These are phyloP conservation scores for Osmerus eperlanus DNA, from an alignment of 2,113 vertebrate species.

Conservation along the genomic window DNA sequence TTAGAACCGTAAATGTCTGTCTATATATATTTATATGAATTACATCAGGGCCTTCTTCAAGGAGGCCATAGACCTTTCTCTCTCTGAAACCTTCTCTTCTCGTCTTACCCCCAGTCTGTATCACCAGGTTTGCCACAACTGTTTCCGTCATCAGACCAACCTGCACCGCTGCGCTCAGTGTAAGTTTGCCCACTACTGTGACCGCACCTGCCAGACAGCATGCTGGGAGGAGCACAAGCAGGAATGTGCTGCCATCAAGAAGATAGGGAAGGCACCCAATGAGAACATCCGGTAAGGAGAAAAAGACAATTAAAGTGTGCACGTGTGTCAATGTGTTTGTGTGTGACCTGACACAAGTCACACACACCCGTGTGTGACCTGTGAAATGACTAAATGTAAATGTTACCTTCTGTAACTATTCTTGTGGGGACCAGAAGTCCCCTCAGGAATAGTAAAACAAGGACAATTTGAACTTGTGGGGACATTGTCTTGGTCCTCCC, in stretches of 20 bases:
- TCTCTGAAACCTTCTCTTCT: neutral
- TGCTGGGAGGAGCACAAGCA: conserved; percentile 91
- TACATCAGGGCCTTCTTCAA: neutral
- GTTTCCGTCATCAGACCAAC: conserved; percentile 86
- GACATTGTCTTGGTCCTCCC: too few relatives aligned
- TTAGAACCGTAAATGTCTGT: too few relatives aligned
- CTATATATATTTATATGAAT: too few relatives aligned
- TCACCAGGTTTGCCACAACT: conserved; percentile 87
- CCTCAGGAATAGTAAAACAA: too few relatives aligned
- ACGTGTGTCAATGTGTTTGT: too few relatives aligned
- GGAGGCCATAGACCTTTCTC: neutral
- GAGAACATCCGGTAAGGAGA: conserved; percentile 84
- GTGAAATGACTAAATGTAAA: too few relatives aligned
- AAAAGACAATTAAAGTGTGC: neutral
- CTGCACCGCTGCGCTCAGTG: conserved; percentile 91
- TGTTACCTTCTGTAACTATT: too few relatives aligned
- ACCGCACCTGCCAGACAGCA: conserved; percentile 91
- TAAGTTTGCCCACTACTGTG: conserved; percentile 91
- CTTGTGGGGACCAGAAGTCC: too few relatives aligned
- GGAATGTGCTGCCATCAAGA: conserved; percentile 87
- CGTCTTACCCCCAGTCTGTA: conserved; percentile 69
- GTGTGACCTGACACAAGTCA: too few relatives aligned
- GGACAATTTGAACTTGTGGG: too few relatives aligned
- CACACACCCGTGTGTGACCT: too few relatives aligned
- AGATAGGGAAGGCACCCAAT: conserved; percentile 69